Evolutionary conservation across 2,797 vertebrate genomes (phyloP), one percentile per base, ranked within the genome.

Genomic region (Kryptolebias ocellatus): DNA sequence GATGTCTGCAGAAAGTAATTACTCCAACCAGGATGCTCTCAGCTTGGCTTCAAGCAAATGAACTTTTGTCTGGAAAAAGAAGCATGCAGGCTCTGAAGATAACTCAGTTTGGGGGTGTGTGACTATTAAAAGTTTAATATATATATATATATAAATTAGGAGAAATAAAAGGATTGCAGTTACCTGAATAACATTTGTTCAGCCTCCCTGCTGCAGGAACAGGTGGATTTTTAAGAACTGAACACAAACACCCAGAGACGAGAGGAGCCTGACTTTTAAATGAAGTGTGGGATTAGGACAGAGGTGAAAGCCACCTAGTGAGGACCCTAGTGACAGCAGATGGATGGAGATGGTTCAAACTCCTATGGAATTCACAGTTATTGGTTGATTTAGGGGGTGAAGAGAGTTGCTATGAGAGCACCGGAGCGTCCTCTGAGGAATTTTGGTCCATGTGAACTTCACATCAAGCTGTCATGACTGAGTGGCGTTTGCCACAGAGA

Each of bases 251-350:
- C 65, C 76, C 45, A 68, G 60, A 64, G 68, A 64, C 58, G 75
- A 85, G 75, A 45, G 79, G 81, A 84, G 89, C 86, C 87, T 86
- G 89, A 86, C 91, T 93, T 90, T 93, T 87, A 90, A 86, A 83
- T 90, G 89, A 91, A 92, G 91, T 89, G 87, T 86, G 76, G 89
- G 91, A 93, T 93, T 92, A 93, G 83, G 76, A 83, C 24, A 50
- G 76, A 93, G 90, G 90, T 88, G 89, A 93, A 91, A 89, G 84
- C 37, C 89, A 74, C 20, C 20, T 67, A 76, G 83, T 90, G 89
- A 92, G 79, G 88, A 87, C 80, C 81, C 78, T 78, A 88, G 84
- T 91, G 92, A 93, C 90, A 92, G 90, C 85, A 88, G 90, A 92
- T 91, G 87, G 84, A 82, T 84, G 74, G 68, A 85, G 86, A 84